A percentile compares a stretch with the other conserved stretches of the same genome.
Conservation (phyloP, 2,888 invertebrate species). For the Papilio gigon region DNA sequence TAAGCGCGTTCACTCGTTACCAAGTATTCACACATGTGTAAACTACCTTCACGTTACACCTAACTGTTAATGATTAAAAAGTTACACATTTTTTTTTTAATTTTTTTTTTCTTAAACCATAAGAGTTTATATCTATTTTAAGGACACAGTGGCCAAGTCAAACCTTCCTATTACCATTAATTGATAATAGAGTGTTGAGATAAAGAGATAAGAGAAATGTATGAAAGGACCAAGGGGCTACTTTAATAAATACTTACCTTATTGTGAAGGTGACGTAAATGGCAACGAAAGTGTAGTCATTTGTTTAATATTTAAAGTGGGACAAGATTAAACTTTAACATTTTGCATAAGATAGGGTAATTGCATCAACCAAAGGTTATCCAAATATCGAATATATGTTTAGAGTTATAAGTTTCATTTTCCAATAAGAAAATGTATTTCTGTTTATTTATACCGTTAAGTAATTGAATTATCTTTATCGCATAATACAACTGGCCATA, state of each 20-base stretch:
- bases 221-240: neutral
- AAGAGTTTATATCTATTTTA: too few relatives aligned
- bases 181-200: neutral
- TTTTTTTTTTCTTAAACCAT: neutral
- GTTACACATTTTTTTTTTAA: neutral
- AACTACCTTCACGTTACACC: neutral
- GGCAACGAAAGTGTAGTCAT: neutral
- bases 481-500: slow-evolving; percentile 44
- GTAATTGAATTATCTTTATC: slow-evolving; percentile 43
- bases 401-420: slow-evolving; percentile 7
- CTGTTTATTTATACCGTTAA: slow-evolving; percentile 32
- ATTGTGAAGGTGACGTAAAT: neutral
- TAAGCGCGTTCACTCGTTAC: slow-evolving; percentile 32
- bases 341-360: neutral
- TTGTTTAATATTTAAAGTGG: slow-evolving; percentile 16
- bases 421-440: neutral
- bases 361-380: slow-evolving; percentile 10
- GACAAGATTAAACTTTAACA: neutral
- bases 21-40: slow-evolving; percentile 30
- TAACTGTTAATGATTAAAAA: neutral
- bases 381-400: slow-evolving; percentile 8
- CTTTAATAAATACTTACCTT: neutral
- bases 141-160: too few relatives aligned
- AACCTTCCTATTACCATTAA: too few relatives aligned
- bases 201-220: too few relatives aligned